Conservation (phyloP, 2,888 invertebrate species). For the Diogma glabrata region DNA sequence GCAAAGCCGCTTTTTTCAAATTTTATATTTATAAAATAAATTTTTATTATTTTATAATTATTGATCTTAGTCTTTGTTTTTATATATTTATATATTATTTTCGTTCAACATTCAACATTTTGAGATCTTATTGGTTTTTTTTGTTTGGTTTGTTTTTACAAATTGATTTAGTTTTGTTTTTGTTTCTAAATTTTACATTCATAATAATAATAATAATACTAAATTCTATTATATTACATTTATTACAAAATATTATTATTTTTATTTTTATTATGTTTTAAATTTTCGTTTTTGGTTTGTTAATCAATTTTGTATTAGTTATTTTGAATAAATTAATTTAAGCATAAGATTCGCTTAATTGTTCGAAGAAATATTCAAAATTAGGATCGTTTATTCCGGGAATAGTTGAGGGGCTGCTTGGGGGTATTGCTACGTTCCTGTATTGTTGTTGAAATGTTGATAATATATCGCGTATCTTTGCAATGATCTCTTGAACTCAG, state of each 20-base stretch:
- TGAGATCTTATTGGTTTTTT: neutral
- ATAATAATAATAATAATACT: neutral
- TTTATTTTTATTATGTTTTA: neutral
- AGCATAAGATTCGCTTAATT: constrained; percentile 54
- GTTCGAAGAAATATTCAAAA: constrained; percentile 50
- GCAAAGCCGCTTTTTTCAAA: constrained; percentile 5
- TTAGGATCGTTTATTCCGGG: constrained; percentile 39
- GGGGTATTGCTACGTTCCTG: constrained; percentile 40
- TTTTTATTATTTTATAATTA: too few relatives aligned
- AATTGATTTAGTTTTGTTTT: neutral
- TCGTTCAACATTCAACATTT: constrained; percentile 8
- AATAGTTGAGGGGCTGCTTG: constrained; percentile 35
- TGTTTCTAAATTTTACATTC: neutral
- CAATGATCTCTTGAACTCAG: constrained; percentile 81
- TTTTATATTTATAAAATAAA: neutral
- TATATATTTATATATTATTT: neutral
- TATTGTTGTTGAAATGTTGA: constrained; percentile 50
- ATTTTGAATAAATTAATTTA: constrained; percentile 28
- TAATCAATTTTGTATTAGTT: neutral
- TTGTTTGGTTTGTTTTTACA: neutral
- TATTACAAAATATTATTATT: constrained; percentile 6
- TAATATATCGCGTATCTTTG: constrained; percentile 69
- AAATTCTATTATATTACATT: neutral
- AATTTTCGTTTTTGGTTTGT: neutral
- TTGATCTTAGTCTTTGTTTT: too few relatives aligned